Base-by-base conservation (phyloP, 1,140 invertebrate species). In the Formica selysi region DNA sequence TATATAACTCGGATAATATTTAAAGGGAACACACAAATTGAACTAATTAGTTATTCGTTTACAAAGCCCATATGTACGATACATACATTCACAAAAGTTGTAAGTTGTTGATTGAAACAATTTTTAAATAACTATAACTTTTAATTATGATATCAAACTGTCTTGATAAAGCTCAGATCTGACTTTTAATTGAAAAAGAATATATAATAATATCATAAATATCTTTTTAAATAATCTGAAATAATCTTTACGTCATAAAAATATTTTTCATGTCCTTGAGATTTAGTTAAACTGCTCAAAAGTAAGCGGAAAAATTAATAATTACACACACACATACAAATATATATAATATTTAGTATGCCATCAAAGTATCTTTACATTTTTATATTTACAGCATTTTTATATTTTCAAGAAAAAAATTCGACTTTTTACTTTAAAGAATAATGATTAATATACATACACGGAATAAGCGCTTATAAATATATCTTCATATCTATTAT, bases 1-100 rank as follows among this genome's bases (percentile, higher is more conserved):
- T 48, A 65, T 61, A 11, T 48, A 78, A 78, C 16, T 65, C 3
- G 54, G 3, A 78, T 65, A 48, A 44, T 48, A 65, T 41, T 78
- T 65, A 32, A 65, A 65, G 6, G 10, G 2, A 44, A 41, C 26
- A n/a, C 41, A 41, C 13, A 5, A 61, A 76, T 29, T 29, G 36
- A 79, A 48, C 16, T 19, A 8, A 48, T 78, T 65, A 48, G n/a
- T 79, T 26, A 67, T 51, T 36, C n/a, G 36, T 36, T 65, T 32
- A n/a, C 2, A 13, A 22, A 51, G 4, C 11, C 7, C 5, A 48
- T 32, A 26, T 1, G 11, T 65, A 65, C 6, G 19, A 19, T 22
- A 48, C 36, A n/a, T 13, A 44, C 13, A 11, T 38, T 2, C 4
- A n/a, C 8, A 19, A 76, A 59, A 59, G 7, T 76, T 78, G 8